Base-by-base conservation (phyloP, 64 coral and sea anemone genomes). In the Actinia tenebrosa region DNA sequence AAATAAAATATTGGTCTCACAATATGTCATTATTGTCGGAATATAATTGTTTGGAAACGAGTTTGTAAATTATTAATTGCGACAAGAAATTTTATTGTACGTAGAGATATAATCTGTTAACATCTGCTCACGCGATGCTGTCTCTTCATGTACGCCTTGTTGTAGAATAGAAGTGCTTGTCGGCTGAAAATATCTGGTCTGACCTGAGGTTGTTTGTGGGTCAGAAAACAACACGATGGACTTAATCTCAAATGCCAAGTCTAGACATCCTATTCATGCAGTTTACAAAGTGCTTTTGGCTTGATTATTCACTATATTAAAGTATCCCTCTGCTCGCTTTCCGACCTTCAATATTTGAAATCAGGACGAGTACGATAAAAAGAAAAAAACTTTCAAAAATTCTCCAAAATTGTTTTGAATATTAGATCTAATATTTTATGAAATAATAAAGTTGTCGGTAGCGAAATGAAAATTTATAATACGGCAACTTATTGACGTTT, bases 401-500 rank as follows among this genome's bases (percentile, higher is more conserved):
- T 16, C 17, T 5, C 22, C 16, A 45, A 80, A 45, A 45, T 15
- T 47, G 44, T 18, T 53, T 11, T 22, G 19, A 6, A 9, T 66
- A n/a, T 1, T 23, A 66, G n/a, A 75, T 4, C 7, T 26, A 75
- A 20, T 50, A 8, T 75, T n/a, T 75, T 75, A 25, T n/a, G 8
- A 75, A 75, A 75, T 26, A 10, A 7, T 8, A 79, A 42, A 79
- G 4, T 10, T 42, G 47, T 50, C 47, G 47, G 47, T 50, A 20
- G 3, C 16, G 4, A 20, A 17, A 8, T 7, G 18, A 52, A 81
- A 53, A 53, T 53, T 53, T 81, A 45, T 23, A 81, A 53, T 81
- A 53, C 54, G 26, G 20, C 56, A 58, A 86, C 20, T 46, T 91
- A 84, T 89, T 84, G 77, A 84, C 30, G 46, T 84, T 83, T 84